Evolutionary conservation across 2,797 vertebrate genomes (phyloP).

Genomic region (Oreonectes daqikongensis): DNA sequence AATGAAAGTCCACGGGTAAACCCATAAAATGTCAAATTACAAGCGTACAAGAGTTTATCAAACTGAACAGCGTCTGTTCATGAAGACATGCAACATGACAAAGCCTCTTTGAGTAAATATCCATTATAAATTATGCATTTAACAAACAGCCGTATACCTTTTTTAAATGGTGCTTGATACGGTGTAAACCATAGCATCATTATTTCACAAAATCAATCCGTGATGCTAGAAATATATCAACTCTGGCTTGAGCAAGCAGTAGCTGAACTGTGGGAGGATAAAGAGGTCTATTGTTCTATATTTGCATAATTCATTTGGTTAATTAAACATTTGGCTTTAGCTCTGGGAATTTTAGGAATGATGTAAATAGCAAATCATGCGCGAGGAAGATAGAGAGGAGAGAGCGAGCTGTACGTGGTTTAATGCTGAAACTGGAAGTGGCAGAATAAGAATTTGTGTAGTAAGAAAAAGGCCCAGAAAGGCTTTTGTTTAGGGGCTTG

Average conservation of each 20-base stretch:
- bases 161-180: not conserved
- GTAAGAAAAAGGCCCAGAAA: no score
- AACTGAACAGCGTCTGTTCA: constrained; percentile 33
- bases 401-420: no score
- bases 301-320: constrained; percentile 58
- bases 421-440: no score
- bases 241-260: constrained; percentile 3
- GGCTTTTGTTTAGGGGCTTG: no score
- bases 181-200: not conserved
- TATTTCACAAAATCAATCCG: not conserved
- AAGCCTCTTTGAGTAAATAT: not conserved
- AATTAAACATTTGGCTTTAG: constrained; percentile 67
- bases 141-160: not conserved
- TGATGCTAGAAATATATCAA: constrained; percentile 4
- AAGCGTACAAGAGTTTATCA: constrained; percentile 46
- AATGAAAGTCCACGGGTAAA: constrained; percentile 69
- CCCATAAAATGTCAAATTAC: constrained; percentile 66
- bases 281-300: constrained; percentile 67
- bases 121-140: not conserved
- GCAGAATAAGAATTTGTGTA: no score
- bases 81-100: constrained; percentile 1
- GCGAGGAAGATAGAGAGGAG: not conserved
- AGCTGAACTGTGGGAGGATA: constrained; percentile 34
- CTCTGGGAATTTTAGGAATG: constrained; percentile 45
- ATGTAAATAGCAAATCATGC: constrained; percentile 13